phyloP scores from a whole-genome alignment of 2,797 vertebrate species.

The Simalia tracyae region DNA sequence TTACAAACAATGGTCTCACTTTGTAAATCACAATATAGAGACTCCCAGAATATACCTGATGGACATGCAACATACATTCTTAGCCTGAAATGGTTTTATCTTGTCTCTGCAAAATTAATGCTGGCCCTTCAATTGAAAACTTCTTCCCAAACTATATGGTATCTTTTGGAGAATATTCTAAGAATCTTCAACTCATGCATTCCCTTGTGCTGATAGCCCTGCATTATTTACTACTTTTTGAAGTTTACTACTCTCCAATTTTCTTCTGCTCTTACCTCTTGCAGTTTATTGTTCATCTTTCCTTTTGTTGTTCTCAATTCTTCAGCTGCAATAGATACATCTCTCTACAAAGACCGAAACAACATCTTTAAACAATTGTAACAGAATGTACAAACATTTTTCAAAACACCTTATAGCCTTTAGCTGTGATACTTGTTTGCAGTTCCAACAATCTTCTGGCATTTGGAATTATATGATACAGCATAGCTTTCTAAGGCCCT shows the following conservation, averaged over 20 bases:
- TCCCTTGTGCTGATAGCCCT: not conserved
- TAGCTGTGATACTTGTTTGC: not conserved
- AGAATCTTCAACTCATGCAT: not conserved
- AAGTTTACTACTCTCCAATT: not conserved
- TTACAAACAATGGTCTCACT: not conserved
- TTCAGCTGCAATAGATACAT: constrained; percentile 68
- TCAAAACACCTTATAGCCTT: not conserved
- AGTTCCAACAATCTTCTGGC: not conserved
- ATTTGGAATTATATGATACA: not conserved
- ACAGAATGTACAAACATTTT: not conserved
- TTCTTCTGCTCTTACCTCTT: constrained; percentile 68
- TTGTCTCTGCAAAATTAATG: not conserved
- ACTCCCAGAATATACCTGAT: not conserved
- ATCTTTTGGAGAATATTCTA: not conserved
- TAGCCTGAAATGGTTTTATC: not conserved
- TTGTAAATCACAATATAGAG: not conserved
- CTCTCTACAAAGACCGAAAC: constrained; percentile 64
- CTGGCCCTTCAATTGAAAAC: not conserved
- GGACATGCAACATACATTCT: not conserved
- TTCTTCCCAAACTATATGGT: not conserved
- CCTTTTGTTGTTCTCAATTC: constrained; percentile 71
- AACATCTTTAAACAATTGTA: not conserved
- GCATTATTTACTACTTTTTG: not conserved
- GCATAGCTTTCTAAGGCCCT: not conserved
- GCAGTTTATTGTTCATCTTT: constrained; percentile 72